Conservation (phyloP, 2,113 vertebrate genomes). For the Rhodinocichla rosea region DNA sequence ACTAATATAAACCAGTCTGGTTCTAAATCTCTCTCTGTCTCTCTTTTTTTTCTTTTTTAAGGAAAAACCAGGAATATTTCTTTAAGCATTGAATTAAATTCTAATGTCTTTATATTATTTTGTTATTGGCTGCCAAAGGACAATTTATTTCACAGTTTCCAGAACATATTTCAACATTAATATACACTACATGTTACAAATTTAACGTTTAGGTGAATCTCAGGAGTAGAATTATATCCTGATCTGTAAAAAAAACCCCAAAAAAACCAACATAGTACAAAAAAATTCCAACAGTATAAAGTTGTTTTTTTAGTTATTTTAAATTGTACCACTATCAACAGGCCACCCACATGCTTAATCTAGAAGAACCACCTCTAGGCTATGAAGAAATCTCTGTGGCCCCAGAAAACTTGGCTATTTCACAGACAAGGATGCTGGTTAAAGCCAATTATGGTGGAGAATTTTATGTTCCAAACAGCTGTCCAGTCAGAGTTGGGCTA, state of each 20-base stretch:
- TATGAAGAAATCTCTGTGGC: constrained; percentile 24
- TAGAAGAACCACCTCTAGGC: constrained; percentile 51
- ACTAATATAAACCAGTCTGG: not conserved
- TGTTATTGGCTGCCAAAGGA: not conserved
- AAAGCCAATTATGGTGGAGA: constrained; percentile 10
- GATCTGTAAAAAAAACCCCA: not conserved
- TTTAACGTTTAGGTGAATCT: not conserved
- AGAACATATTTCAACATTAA: not conserved
- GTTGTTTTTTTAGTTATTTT: not conserved
- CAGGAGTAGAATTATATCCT: not conserved
- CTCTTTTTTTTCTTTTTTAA: not conserved
- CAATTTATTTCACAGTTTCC: not conserved
- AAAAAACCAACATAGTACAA: not conserved
- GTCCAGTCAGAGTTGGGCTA: constrained; percentile 15
- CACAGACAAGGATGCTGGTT: not conserved
- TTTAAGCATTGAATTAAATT: not conserved
- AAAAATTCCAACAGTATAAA: not conserved
- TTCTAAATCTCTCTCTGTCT: not conserved
- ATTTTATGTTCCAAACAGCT: constrained; percentile 56
- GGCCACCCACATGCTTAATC: constrained; percentile 51
- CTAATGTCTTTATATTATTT: not conserved
- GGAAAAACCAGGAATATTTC: not conserved
- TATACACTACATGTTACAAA: not conserved
- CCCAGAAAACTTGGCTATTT: constrained; percentile 19
- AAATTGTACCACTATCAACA: not conserved